Percentiles rank a stretch among this genome's conserved stretches.
phyloP scores from a whole-genome alignment of 2,113 vertebrate species.

The Prionailurus viverrinus region DNA sequence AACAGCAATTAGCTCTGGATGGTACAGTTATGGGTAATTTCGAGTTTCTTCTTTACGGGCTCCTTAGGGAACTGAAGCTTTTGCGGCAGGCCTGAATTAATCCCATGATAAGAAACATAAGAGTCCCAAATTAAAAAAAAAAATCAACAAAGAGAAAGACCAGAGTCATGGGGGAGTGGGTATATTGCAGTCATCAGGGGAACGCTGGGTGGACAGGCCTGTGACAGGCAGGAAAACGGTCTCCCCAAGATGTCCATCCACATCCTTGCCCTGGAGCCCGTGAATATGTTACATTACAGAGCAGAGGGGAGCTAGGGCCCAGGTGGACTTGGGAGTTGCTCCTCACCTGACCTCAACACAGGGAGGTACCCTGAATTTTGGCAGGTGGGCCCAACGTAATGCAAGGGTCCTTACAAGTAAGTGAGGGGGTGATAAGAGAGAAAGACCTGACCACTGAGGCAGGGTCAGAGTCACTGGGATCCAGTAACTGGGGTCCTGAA shows the following conservation, averaged over 20 bases:
- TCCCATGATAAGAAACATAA: background rate
- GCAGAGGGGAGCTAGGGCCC: background rate
- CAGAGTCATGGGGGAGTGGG: background rate
- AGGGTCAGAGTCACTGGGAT: background rate
- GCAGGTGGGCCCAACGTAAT: background rate
- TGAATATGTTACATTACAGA: background rate
- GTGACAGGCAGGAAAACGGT: background rate
- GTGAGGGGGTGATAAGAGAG: background rate
- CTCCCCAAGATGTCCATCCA: background rate
- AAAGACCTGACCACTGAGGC: background rate
- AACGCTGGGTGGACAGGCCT: background rate
- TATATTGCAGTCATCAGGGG: background rate
- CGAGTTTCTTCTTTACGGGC: background rate
- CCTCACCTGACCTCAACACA: background rate
- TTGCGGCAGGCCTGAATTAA: background rate
- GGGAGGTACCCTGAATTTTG: background rate
- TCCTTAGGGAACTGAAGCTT: background rate
- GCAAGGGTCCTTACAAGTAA: background rate
- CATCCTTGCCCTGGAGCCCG: background rate
- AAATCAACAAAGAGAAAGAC: background rate
- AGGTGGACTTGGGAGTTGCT: background rate
- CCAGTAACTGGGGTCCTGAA: background rate
- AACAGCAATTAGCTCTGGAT: background rate
- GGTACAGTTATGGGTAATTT: background rate
- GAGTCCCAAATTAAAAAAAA: background rate